Conservation (phyloP, 2,113 vertebrate genomes). For the Danionella cerebrum region DNA sequence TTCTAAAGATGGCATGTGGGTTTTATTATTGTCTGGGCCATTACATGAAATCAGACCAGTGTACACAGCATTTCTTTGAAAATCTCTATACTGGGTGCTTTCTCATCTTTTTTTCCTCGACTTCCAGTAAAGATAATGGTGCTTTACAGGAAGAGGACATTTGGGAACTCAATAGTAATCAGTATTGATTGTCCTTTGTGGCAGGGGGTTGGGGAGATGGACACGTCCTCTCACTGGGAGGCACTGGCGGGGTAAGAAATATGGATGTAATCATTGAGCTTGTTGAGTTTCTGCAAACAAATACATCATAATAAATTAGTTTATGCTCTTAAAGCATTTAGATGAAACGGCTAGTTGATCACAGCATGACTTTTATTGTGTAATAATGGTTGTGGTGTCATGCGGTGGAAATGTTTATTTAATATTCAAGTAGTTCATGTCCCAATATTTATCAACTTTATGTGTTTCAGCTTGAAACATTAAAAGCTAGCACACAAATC, state of each 20-base stretch:
- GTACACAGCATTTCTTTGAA: background rate
- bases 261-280: background rate
- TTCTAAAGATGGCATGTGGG: no score
- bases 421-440: no score
- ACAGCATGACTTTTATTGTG: no score
- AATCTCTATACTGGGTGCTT: background rate
- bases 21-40: background rate
- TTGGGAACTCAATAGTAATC: constrained; percentile 57
- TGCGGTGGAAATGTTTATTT: no score
- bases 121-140: constrained; percentile 50
- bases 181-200: constrained; percentile 57
- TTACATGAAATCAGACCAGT: background rate
- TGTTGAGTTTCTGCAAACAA: background rate
- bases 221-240: constrained; percentile 49
- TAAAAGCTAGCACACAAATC: no score
- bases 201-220: constrained; percentile 17
- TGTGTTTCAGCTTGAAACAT: no score
- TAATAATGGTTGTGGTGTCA: no score
- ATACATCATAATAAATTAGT: background rate
- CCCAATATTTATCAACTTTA: no score
- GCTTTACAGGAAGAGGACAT: constrained; percentile 59
- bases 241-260: constrained; percentile 16
- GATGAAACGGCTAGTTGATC: no score
- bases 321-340: background rate
- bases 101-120: constrained; percentile 22